Base-by-base conservation (phyloP, 2,113 vertebrate genomes). In the Odobenus rosmarus region DNA sequence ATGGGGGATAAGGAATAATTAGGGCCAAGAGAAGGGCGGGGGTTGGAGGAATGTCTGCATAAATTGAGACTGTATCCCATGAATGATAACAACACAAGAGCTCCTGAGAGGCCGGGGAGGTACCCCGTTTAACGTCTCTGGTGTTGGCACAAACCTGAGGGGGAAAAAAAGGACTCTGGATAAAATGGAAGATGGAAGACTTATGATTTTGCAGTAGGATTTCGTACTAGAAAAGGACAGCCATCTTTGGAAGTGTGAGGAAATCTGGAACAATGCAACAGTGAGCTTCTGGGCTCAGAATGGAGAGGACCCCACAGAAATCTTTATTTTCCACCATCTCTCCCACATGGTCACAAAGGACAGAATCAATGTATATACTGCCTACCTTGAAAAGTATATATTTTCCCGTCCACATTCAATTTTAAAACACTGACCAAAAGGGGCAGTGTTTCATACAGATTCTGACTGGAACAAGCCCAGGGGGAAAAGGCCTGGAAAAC, bases 401-500 rank as follows among this genome's bases (percentile, higher is more conserved):
- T 53, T 64, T 94, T 67, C 85, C 36, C 67, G 57, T 24, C 53
- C 9, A 12, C 72, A 62, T 23, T 51, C 46, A 69, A 23, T 84
- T 80, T 84, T 81, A 55, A 95, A 96, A 90, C 24, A 36, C 19
- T 76, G 88, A 83, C 72, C 81, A 11, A 80, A 95, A 57, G 46
- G 69, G 4, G 36, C 80, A 92, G 5, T 53, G 39, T 53, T 96
- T 95, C 71, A 71, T 28, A 51, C 4, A 39, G 64, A 64, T 21
- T 81, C 46, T 46, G 12, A 62, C n/a, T 19, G 0, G 61, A 85
- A 88, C 33, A 15, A 90, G 33, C 19, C 28, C 57, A 61, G 15
- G 69, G 46, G 21, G 82, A 53, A 71, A 87, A 88, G 64, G 5
- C 15, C 72, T 74, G n/a, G 57, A 79, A 93, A 82, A 9, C 5